Evolutionary conservation across 2,797 vertebrate genomes (phyloP).

Genomic region (Artibeus lituratus): DNA sequence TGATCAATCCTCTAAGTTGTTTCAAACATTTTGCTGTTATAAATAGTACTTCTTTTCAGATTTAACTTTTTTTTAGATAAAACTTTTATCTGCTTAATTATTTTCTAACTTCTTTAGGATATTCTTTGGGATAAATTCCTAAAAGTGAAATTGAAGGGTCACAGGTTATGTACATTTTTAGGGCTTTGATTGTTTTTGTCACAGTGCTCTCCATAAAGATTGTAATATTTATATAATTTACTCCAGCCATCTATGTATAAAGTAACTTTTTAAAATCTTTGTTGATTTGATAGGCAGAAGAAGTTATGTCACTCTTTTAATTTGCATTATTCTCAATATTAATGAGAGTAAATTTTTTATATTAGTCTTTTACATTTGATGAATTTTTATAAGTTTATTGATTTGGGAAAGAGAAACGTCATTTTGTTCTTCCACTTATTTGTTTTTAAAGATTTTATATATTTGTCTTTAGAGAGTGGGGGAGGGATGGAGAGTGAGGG

Average conservation of each 20-base stretch:
- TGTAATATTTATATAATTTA: neutral
- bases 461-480: no score
- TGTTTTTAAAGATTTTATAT: no score
- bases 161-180: neutral
- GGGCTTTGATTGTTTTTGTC: neutral
- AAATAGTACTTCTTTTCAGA: neutral
- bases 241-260: neutral
- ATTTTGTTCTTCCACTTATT: no score
- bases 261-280: neutral
- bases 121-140: neutral
- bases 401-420: no score
- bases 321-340: neutral
- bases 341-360: neutral
- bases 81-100: neutral
- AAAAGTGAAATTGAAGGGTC: neutral
- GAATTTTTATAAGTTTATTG: neutral
- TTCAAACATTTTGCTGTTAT: neutral
- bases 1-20: neutral
- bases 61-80: neutral
- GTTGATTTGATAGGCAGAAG: neutral
- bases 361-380: neutral
- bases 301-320: neutral
- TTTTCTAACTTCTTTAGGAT: slow-evolving; percentile 17
- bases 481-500: no score
- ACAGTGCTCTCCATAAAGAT: neutral